Percentiles rank a stretch among this genome's conserved stretches.
Conservation (phyloP, 2,113 vertebrate species). For the Ascaphus truei region DNA sequence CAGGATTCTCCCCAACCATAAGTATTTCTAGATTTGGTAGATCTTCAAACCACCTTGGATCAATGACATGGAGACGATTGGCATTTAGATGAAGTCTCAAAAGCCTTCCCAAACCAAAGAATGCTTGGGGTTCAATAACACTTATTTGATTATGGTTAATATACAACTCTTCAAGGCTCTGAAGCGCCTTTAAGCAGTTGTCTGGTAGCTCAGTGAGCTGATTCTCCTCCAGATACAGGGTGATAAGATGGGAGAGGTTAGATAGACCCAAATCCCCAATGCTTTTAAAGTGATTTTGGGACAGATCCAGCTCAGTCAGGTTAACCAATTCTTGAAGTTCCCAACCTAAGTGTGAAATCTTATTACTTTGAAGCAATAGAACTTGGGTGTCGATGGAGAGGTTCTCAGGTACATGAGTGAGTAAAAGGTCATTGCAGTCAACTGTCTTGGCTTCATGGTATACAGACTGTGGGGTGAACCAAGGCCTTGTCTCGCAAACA, state of each 20-base stretch:
- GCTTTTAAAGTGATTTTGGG: conserved; percentile 72
- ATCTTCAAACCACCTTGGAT: conserved; percentile 72
- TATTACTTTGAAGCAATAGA: conserved; percentile 74
- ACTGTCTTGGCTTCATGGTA: conserved; percentile 72
- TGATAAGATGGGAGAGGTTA: conserved; percentile 64
- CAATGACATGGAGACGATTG: conserved; percentile 65
- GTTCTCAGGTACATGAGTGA: conserved; percentile 58
- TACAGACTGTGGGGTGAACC: conserved; percentile 75
- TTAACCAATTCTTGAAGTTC: conserved; percentile 66
- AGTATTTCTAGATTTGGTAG: conserved; percentile 75
- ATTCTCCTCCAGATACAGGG: conserved; percentile 77
- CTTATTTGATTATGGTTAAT: conserved; percentile 76
- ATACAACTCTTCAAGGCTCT: conserved; percentile 72
- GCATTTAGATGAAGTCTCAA: conserved; percentile 73
- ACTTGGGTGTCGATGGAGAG: conserved; percentile 68
- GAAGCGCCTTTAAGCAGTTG: conserved; percentile 62
- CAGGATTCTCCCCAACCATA: conserved; percentile 78
- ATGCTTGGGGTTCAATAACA: conserved; percentile 66
- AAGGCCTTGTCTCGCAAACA: conserved; percentile 75
- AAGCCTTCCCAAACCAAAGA: conserved; percentile 62
- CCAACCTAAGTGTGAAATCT: conserved; percentile 61
- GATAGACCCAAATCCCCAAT: conserved; percentile 60
- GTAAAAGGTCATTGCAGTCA: conserved; percentile 73
- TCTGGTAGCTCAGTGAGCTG: conserved; percentile 66
- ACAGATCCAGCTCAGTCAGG: conserved; percentile 74